These are phyloP conservation scores for Cheumatopsyche charites DNA, from an alignment of 1,140 invertebrate genomes.

Conservation along the genomic window DNA sequence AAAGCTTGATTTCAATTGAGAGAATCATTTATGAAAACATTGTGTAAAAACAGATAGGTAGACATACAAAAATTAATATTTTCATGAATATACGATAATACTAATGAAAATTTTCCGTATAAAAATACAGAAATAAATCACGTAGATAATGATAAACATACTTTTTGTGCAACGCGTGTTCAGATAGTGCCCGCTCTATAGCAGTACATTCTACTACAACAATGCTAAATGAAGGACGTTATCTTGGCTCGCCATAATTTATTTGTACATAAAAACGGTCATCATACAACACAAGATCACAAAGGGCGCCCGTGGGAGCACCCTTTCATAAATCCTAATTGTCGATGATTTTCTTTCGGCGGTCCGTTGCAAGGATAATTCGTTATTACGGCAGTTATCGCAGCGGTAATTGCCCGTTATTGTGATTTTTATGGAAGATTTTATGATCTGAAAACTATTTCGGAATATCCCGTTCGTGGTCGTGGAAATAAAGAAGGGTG, in stretches of 20 bases:
- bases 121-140: too few relatives aligned
- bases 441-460: constrained; percentile 50
- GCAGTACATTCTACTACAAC: too few relatives aligned
- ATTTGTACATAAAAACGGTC: constrained; percentile 29
- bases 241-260: constrained; percentile 14
- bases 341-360: constrained; percentile 41
- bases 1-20: too few relatives aligned
- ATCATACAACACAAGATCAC: constrained; percentile 19
- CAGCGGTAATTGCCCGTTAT: constrained; percentile 48
- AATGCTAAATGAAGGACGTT: not conserved
- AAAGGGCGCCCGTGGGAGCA: constrained; percentile 28
- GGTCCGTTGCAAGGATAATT: constrained; percentile 42
- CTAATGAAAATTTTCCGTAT: too few relatives aligned
- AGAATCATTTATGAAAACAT: too few relatives aligned
- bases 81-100: too few relatives aligned
- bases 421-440: constrained; percentile 49
- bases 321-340: constrained; percentile 48
- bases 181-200: too few relatives aligned
- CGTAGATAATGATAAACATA: too few relatives aligned
- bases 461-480: not conserved
- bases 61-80: too few relatives aligned
- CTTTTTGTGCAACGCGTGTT: too few relatives aligned
- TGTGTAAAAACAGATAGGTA: too few relatives aligned
- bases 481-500: not conserved
- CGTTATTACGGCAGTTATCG: constrained; percentile 48